Evolutionary conservation across 2,113 vertebrate genomes (phyloP).

Genomic region (Recurvirostra avosetta): DNA sequence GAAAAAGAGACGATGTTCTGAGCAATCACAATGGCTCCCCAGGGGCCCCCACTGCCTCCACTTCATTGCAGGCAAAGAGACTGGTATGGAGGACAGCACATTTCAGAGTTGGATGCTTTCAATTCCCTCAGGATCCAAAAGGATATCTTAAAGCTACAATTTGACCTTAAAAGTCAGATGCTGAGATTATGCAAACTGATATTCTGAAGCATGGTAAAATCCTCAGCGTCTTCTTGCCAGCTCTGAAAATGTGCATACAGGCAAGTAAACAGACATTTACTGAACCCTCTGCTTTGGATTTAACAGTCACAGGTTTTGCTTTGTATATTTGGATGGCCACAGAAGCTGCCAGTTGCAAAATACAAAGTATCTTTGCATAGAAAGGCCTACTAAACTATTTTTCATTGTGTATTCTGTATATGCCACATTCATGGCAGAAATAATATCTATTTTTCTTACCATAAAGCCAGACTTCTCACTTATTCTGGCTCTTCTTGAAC

Average conservation of each 20-base stretch:
- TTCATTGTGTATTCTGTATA: neutral
- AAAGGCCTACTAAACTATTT: neutral
- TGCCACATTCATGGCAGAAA: neutral
- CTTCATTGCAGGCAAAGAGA: neutral
- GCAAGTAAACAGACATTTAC: neutral
- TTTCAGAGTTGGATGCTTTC: neutral
- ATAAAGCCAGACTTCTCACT: neutral
- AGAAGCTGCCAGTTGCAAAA: neutral
- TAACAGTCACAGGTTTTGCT: neutral
- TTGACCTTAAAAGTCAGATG: neutral
- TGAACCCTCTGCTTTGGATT: neutral
- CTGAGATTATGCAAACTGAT: neutral
- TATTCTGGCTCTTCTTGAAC: neutral
- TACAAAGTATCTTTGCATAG: neutral
- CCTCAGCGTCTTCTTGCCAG: neutral
- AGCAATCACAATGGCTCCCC: neutral
- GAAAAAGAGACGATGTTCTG: neutral
- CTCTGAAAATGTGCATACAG: neutral
- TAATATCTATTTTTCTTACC: neutral
- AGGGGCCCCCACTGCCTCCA: fast-evolving
- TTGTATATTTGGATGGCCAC: neutral
- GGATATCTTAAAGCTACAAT: neutral
- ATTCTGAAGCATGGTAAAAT: neutral
- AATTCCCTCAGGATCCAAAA: neutral
- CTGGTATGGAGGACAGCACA: fast-evolving